phyloP scores from a whole-genome alignment of 2,888 invertebrate genomes.

The Mesorhabditis belari region DNA sequence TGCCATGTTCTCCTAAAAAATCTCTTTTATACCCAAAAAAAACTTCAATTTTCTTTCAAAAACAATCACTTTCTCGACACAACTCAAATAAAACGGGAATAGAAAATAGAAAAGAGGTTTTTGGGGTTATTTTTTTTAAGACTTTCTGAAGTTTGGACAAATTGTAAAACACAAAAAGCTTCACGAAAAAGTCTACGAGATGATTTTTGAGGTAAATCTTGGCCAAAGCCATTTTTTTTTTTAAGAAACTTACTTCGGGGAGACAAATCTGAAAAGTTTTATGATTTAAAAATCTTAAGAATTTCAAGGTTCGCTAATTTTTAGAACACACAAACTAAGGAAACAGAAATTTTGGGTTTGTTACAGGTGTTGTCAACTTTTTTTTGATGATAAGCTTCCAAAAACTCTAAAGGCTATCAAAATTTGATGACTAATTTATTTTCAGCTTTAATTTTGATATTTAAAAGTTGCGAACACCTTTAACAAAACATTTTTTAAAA shows the following conservation, averaged over 20 bases:
- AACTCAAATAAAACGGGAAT: background rate
- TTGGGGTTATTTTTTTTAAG: too few relatives aligned
- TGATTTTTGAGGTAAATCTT: too few relatives aligned
- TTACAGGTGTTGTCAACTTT: background rate
- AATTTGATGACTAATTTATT: background rate
- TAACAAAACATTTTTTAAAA: background rate
- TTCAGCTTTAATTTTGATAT: background rate
- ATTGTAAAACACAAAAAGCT: background rate
- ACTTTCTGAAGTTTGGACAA: background rate
- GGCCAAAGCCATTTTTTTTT: background rate
- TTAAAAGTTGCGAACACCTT: background rate
- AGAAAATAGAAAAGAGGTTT: background rate
- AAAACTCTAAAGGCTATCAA: background rate
- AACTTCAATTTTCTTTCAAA: background rate
- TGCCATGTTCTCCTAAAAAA: conserved; percentile 80
- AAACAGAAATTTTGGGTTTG: background rate
- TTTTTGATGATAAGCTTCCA: background rate
- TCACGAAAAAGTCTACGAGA: background rate
- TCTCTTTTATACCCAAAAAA: too few relatives aligned
- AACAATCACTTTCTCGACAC: background rate
- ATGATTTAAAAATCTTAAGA: background rate
- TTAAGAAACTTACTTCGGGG: conserved; percentile 30
- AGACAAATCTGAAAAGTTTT: conserved; percentile 30
- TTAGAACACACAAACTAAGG: background rate
- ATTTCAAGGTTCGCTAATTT: background rate